Evolutionary conservation across 2,888 invertebrate species (phyloP), one percentile per base, ranked within the genome.

Genomic region (Archips crataeganus): DNA sequence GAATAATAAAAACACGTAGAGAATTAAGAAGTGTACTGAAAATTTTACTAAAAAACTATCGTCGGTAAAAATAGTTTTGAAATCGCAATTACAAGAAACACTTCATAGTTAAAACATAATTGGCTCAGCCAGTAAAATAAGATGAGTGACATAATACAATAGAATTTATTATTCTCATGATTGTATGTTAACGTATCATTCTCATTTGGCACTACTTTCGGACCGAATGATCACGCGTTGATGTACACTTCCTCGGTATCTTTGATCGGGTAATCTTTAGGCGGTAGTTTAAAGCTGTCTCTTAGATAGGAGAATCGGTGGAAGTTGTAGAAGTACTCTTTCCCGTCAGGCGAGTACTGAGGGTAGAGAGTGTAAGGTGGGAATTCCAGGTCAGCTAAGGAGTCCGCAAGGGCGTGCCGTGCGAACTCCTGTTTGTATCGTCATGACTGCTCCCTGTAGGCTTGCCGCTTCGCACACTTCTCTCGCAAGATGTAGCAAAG

Each of bases 401-500:
- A 92, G 90, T 92, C 92, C 79, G 93, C 88, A 54, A 94, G 90
- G 9, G 93, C 94, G 77, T 91, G 90, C 77, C 86, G 89, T 63
- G 93, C 91, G 86, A 94, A 94, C 92, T 94, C 94, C 88, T 94
- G 88, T 79, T 94, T 93, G 76, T 94, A 94, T 86, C 93, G 93
- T 96, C 95, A 97, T 95, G 97, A 96, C 75, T 96, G 96, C 80
- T 96, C 96, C 81, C 96, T 95, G 84, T 96, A 96, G 78, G 97
- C 97, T 76, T 96, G 95, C 75, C 97, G 94, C 83, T 97, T 97
- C 82, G 96, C 95, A 89, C 97, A 97, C 86, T 97, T 98, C 91
- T 98, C 97, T 74, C 96, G 95, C 78, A 97, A 95, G 78, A 98
- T 97, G 89, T 97, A 97, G 93, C 97, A 97, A 13, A 98, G 93